Conservation (phyloP, 2,797 vertebrate genomes). For the Hemibagrus guttatus region DNA sequence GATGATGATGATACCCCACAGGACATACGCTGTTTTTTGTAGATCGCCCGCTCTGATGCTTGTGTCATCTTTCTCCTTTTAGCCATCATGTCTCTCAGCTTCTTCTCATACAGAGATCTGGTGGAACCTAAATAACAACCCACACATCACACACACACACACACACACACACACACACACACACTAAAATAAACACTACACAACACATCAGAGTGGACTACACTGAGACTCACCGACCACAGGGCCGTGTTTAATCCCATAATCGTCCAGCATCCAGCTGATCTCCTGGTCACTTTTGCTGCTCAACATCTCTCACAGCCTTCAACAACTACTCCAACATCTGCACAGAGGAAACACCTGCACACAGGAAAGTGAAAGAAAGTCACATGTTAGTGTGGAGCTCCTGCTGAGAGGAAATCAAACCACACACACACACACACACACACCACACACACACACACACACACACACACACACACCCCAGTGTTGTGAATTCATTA, state of each 20-base stretch:
- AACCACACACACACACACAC: not conserved
- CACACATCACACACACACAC: not conserved
- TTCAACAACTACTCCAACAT: not conserved
- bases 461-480: not conserved
- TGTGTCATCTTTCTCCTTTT: slow-evolving; percentile 56
- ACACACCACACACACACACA: too few species aligned
- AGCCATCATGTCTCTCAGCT: slow-evolving; percentile 73
- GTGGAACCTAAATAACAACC: slow-evolving; percentile 64
- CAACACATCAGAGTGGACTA: not conserved
- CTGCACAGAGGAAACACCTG: not conserved
- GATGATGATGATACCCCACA: not conserved
- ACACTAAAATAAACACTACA: not conserved
- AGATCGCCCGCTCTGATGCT: slow-evolving; percentile 67
- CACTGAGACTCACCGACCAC: slow-evolving; percentile 72
- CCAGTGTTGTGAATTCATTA: too few species aligned
- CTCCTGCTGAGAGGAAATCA: not conserved
- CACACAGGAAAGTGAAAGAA: not conserved
- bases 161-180: not conserved
- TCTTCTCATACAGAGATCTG: slow-evolving; percentile 75
- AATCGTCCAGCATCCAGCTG: slow-evolving; percentile 69
- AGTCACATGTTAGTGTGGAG: too few species aligned
- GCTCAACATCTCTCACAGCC: slow-evolving; percentile 54
- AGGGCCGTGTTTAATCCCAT: slow-evolving; percentile 78
- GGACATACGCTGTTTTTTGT: slow-evolving; percentile 68
- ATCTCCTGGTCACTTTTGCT: slow-evolving; percentile 67